Conservation (phyloP, 2,113 vertebrate species). For the Potamarius usumacintae region DNA sequence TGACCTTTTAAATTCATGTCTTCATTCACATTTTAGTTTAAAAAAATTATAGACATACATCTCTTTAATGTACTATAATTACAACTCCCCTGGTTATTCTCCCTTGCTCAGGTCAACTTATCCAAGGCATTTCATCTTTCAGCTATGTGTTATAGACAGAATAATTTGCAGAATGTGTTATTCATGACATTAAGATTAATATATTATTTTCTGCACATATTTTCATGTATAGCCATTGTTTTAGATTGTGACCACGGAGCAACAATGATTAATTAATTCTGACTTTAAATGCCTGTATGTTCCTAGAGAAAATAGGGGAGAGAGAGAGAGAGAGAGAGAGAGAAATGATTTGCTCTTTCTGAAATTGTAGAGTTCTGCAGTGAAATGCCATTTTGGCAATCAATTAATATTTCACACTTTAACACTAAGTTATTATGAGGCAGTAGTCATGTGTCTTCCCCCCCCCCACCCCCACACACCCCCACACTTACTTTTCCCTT, state of each 20-base stretch:
- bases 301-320: not conserved
- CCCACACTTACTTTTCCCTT: not conserved
- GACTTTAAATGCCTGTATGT: constrained; percentile 31
- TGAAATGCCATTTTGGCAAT: constrained; percentile 56
- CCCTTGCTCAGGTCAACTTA: not conserved
- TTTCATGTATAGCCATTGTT: not conserved
- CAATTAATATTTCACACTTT: constrained; percentile 66
- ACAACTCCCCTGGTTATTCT: not conserved
- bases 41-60: not conserved
- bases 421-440: constrained; percentile 65
- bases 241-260: constrained; percentile 33
- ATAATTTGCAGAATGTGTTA: not conserved
- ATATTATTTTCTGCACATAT: not conserved
- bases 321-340: constrained; percentile 8
- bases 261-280: constrained; percentile 48
- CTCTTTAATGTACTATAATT: not conserved
- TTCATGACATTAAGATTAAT: constrained; percentile 7
- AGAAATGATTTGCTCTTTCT: constrained; percentile 53
- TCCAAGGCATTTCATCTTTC: not conserved
- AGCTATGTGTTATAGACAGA: not conserved
- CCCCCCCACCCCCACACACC: not conserved
- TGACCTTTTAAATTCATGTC: not conserved
- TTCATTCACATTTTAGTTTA: not conserved
- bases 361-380: constrained; percentile 37
- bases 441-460: constrained; percentile 9